A percentile compares a stretch with the other conserved stretches of the same genome.
These are phyloP conservation scores for Sebastes goodei DNA, from an alignment of 2,797 vertebrate genomes.

Conservation along the genomic window DNA sequence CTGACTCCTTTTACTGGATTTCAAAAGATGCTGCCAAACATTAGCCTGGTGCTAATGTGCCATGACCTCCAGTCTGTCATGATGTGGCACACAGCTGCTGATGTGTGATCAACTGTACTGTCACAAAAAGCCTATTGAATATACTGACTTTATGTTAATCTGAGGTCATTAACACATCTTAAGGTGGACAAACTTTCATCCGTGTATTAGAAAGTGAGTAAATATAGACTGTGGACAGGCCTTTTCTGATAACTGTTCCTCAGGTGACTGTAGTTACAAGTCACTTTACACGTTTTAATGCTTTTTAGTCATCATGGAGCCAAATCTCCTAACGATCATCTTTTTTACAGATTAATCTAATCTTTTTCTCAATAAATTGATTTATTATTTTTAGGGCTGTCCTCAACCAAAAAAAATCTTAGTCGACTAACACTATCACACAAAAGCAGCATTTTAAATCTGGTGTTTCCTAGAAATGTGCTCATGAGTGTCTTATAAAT, in stretches of 20 bases:
- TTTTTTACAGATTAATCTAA: neutral
- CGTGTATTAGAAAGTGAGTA: neutral
- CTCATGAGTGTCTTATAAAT: too few species aligned
- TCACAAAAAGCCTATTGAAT: neutral
- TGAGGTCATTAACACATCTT: neutral
- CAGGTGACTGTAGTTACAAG: neutral
- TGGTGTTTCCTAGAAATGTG: too few species aligned
- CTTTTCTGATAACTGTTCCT: neutral
- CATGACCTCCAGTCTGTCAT: slow-evolving; percentile 41
- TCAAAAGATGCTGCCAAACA: slow-evolving; percentile 17
- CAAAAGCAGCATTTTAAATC: too few species aligned
- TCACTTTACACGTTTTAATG: neutral
- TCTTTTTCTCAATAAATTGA: neutral
- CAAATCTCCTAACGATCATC: neutral
- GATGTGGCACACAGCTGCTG: slow-evolving; percentile 39
- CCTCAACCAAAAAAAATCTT: too few species aligned
- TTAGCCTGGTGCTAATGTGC: slow-evolving; percentile 44
- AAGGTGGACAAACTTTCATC: neutral
- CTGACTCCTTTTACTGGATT: neutral
- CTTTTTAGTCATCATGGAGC: neutral
- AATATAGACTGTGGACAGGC: neutral
- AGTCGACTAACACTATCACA: too few species aligned
- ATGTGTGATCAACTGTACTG: neutral
- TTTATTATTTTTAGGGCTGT: neutral
- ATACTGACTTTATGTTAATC: neutral